Evolutionary conservation across 2,113 vertebrate species (phyloP).

Genomic region (Rhizomys pruinosus): DNA sequence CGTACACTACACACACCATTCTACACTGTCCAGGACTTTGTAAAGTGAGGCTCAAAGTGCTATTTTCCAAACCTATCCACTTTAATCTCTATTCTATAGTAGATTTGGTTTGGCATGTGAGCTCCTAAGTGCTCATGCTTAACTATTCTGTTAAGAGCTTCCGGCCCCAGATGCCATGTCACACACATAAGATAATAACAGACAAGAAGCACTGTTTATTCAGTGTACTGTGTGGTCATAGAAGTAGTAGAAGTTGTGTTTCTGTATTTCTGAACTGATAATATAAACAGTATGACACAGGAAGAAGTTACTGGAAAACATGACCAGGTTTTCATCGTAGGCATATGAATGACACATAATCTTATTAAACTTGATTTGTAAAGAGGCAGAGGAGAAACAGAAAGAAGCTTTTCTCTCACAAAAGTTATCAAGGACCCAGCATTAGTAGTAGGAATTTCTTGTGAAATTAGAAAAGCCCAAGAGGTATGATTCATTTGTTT

Average conservation of each 20-base stretch:
- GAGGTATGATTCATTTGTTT: neutral
- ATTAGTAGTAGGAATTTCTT: neutral
- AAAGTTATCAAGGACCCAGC: neutral
- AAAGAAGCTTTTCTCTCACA: neutral
- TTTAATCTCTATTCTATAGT: neutral
- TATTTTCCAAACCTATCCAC: neutral
- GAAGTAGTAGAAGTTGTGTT: neutral
- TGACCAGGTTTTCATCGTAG: conserved; percentile 19
- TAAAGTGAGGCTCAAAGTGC: neutral
- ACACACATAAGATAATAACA: neutral
- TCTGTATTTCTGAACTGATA: conserved; percentile 22
- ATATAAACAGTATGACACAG: neutral
- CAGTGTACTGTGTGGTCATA: conserved; percentile 65
- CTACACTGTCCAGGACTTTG: neutral
- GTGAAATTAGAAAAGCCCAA: conserved; percentile 33
- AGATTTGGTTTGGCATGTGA: neutral
- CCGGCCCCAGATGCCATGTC: neutral
- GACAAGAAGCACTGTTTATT: conserved; percentile 29
- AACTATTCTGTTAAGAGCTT: neutral
- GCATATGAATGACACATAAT: neutral
- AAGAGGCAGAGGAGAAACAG: neutral
- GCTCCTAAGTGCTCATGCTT: neutral
- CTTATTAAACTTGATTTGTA: neutral
- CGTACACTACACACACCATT: neutral
- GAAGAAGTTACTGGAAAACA: neutral